These are phyloP conservation scores for Trichonephila clavata DNA, from an alignment of 1,140 invertebrate genomes.

Conservation along the genomic window DNA sequence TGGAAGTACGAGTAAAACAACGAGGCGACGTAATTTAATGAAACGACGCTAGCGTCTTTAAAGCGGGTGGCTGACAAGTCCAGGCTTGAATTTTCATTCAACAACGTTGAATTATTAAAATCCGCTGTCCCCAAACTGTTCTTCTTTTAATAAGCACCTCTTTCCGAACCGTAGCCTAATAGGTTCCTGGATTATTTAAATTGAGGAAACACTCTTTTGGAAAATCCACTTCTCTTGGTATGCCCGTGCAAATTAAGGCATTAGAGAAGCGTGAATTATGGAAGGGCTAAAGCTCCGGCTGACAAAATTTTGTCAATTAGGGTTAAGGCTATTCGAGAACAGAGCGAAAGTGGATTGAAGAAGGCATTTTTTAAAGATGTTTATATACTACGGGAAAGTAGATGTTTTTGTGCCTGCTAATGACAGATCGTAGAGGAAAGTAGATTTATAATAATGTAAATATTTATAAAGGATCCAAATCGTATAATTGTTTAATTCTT, in stretches of 20 bases:
- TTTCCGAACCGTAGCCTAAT: conserved; percentile 4
- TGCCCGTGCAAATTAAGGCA: conserved; percentile 50
- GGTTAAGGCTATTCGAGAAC: background rate
- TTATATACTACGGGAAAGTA: background rate
- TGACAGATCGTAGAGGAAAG: no score
- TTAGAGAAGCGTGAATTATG: conserved; percentile 62
- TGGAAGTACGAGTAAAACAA: conserved; percentile 39
- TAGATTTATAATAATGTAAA: no score
- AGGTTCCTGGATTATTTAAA: conserved; percentile 68
- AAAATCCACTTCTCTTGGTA: conserved; percentile 25
- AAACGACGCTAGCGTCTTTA: conserved; percentile 4
- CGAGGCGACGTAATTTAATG: conserved; percentile 55
- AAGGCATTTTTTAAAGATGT: background rate
- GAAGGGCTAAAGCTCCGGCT: conserved; percentile 8
- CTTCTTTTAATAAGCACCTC: conserved; percentile 53
- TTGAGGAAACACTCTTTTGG: conserved; percentile 57
- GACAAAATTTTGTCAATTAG: conserved; percentile 73
- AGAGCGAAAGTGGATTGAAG: conserved; percentile 19
- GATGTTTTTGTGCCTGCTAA: no score
- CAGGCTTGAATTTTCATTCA: conserved; percentile 61
- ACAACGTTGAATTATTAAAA: conserved; percentile 63
- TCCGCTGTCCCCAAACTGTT: conserved; percentile 13
- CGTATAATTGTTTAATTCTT: no score
- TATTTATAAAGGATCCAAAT: no score
- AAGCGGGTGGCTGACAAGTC: conserved; percentile 30